phyloP scores from a whole-genome alignment of 2,113 vertebrate genomes.

The Echinops telfairi region DNA sequence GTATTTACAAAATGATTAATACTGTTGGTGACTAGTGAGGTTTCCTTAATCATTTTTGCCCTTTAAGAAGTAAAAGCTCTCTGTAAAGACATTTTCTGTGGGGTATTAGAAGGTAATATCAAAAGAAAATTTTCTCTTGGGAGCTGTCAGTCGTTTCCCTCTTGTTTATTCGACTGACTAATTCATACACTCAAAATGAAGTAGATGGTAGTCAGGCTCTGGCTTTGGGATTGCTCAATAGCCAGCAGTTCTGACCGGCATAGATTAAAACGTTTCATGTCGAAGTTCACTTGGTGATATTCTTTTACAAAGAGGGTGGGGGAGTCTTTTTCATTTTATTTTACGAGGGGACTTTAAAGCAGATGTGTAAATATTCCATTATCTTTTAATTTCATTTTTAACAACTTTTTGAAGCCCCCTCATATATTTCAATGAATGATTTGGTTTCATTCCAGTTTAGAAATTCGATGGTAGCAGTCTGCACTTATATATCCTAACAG shows the following conservation, averaged over 20 bases:
- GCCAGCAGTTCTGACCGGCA: not conserved
- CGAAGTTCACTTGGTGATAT: not conserved
- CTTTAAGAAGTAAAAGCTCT: constrained; percentile 34
- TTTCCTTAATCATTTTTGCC: constrained; percentile 57
- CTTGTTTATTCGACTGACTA: not conserved
- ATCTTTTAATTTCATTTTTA: too few species aligned
- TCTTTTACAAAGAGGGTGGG: not conserved
- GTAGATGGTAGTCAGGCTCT: not conserved
- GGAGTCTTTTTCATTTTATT: too few species aligned
- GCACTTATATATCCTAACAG: not conserved
- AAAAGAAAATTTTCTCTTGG: constrained; percentile 55
- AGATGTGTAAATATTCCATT: too few species aligned
- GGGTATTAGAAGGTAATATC: constrained; percentile 68
- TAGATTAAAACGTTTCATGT: not conserved
- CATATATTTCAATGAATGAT: not conserved
- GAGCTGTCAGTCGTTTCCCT: constrained; percentile 40
- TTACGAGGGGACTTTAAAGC: too few species aligned
- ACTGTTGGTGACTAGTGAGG: constrained; percentile 36
- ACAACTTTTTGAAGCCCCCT: too few species aligned
- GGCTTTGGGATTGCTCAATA: not conserved
- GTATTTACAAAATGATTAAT: not conserved
- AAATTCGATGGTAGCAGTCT: not conserved
- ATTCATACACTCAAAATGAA: not conserved
- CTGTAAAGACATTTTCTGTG: constrained; percentile 41
- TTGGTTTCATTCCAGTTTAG: not conserved